These are phyloP conservation scores for Formica selysi DNA, from an alignment of 1,140 invertebrate species.

Conservation along the genomic window DNA sequence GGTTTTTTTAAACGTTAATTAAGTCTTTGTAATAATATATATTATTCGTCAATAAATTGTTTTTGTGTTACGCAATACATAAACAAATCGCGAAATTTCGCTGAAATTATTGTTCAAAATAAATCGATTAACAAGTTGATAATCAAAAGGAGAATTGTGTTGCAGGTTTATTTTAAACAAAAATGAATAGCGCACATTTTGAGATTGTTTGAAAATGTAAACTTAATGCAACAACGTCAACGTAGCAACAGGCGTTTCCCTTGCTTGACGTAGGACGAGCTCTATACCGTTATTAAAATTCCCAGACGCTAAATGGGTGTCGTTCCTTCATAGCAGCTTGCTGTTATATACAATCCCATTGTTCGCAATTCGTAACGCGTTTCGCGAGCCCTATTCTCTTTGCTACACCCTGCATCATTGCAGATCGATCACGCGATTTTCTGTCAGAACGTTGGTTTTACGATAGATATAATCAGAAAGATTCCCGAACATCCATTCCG, in stretches of 20 bases:
- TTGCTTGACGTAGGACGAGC: conserved; percentile 28
- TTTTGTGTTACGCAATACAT: neutral
- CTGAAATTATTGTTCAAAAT: conserved; percentile 2
- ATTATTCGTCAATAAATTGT: neutral
- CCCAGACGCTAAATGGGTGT: conserved; percentile 48
- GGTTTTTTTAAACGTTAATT: neutral
- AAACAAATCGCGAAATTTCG: neutral
- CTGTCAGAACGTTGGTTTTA: conserved; percentile 43
- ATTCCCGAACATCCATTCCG: conserved; percentile 65
- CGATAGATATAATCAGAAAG: conserved; percentile 67
- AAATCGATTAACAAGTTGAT: neutral
- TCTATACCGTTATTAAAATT: conserved; percentile 60
- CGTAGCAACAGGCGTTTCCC: conserved; percentile 53
- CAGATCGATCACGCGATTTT: conserved; percentile 36
- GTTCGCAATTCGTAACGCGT: conserved; percentile 6
- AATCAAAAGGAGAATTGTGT: neutral
- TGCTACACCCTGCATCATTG: conserved; percentile 20
- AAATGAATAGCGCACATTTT: neutral
- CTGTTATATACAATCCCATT: conserved; percentile 4
- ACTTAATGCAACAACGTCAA: neutral
- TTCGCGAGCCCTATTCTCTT: conserved; percentile 48
- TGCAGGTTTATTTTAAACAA: conserved; percentile 2
- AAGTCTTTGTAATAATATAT: neutral
- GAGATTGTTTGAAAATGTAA: conserved; percentile 16
- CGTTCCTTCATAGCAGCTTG: conserved; percentile 17